These are phyloP conservation scores for Galerucella calmariensis DNA, from an alignment of 2,888 invertebrate species.

Conservation along the genomic window DNA sequence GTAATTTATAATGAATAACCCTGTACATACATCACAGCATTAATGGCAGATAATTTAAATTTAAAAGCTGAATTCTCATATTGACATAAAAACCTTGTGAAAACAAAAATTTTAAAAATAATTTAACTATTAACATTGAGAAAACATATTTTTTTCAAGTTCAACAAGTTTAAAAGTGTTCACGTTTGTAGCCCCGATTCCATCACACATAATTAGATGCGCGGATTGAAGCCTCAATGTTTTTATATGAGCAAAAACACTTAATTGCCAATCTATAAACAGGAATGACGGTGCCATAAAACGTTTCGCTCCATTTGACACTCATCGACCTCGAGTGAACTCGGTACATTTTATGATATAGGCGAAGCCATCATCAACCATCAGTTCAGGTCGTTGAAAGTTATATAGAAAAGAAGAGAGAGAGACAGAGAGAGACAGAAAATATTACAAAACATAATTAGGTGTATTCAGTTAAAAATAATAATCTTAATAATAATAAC, in stretches of 20 bases:
- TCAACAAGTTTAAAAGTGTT: too few relatives aligned
- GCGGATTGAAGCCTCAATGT: neutral
- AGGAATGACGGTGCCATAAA: neutral
- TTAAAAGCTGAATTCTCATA: too few relatives aligned
- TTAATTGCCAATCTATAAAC: conserved; percentile 17
- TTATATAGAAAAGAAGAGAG: neutral
- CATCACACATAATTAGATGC: neutral
- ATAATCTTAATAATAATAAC: too few relatives aligned
- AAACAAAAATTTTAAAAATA: too few relatives aligned
- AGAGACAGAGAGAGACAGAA: neutral
- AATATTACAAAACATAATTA: neutral
- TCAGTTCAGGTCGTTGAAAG: conserved; percentile 9
- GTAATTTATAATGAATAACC: too few relatives aligned
- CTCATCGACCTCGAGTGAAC: conserved; percentile 12
- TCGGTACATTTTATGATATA: conserved; percentile 4
- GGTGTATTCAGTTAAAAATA: too few relatives aligned
- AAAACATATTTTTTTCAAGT: too few relatives aligned
- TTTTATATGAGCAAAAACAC: neutral
- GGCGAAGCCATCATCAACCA: neutral
- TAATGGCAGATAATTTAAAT: too few relatives aligned
- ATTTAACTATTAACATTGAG: too few relatives aligned
- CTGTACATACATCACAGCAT: too few relatives aligned
- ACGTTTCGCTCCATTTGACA: conserved; percentile 18
- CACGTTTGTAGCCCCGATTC: too few relatives aligned
- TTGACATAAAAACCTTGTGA: too few relatives aligned